These are phyloP conservation scores for Ambastaia sidthimunki DNA, from an alignment of 2,797 vertebrate species.

Conservation along the genomic window DNA sequence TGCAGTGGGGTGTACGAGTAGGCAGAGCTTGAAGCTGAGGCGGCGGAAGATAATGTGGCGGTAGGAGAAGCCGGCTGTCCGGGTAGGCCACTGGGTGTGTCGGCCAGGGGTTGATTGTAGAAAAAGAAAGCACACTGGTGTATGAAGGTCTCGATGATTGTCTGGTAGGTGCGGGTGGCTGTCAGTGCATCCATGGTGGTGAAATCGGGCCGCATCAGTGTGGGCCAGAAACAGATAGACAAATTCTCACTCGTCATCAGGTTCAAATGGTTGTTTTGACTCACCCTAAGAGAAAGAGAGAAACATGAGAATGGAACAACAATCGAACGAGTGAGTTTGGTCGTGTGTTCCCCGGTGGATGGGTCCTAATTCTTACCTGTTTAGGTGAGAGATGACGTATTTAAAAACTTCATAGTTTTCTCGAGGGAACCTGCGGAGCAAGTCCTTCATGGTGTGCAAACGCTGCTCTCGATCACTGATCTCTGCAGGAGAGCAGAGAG, in stretches of 20 bases:
- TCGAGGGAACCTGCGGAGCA: conserved; percentile 87
- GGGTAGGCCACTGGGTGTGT: conserved; percentile 65
- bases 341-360: conserved; percentile 23
- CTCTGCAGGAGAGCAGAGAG: conserved; percentile 75
- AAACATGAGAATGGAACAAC: neutral
- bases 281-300: conserved; percentile 81
- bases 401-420: conserved; percentile 96
- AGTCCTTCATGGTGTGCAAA: conserved; percentile 88
- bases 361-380: conserved; percentile 78
- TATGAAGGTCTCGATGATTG: conserved; percentile 98
- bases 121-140: conserved; percentile 91
- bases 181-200: conserved; percentile 96
- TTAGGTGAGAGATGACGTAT: conserved; percentile 91
- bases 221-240: conserved; percentile 99
- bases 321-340: neutral
- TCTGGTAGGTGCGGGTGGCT: conserved; percentile 95
- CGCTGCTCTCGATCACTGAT: conserved; percentile 93
- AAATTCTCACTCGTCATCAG: conserved; percentile 97
- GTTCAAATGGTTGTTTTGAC: conserved; percentile 88
- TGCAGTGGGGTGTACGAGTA: conserved; percentile 74
- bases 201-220: conserved; percentile 94
- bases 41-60: conserved; percentile 70
- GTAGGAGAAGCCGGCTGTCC: conserved; percentile 70
- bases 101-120: conserved; percentile 81
- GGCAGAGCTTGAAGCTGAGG: conserved; percentile 62